Evolutionary conservation across 2,113 vertebrate species (phyloP).

Genomic region (Coptodon bakossiorum): DNA sequence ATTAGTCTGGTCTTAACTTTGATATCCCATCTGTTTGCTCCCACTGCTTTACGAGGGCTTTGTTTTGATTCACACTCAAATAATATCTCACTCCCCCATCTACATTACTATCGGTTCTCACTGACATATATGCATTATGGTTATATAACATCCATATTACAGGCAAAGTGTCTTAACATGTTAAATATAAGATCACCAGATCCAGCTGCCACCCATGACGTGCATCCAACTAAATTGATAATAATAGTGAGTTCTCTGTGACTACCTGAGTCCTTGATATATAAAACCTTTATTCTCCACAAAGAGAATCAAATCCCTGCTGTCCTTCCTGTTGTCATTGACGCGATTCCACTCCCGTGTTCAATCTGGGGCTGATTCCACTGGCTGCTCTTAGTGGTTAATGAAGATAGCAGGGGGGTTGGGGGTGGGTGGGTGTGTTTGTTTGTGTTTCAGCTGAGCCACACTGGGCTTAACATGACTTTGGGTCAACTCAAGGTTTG

Average conservation of each 20-base stretch:
- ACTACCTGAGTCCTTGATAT: neutral
- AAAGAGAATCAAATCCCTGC: slow-evolving; percentile 42
- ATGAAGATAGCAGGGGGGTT: slow-evolving; percentile 46
- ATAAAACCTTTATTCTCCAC: slow-evolving; percentile 32
- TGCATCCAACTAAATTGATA: neutral
- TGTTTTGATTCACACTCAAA: neutral
- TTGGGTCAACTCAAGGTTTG: slow-evolving; percentile 16
- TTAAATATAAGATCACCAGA: neutral
- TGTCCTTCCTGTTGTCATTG: slow-evolving; percentile 15
- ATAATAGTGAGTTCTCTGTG: slow-evolving; percentile 5
- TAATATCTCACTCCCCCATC: neutral
- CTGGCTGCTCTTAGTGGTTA: slow-evolving; percentile 47
- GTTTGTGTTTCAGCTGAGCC: slow-evolving; percentile 4
- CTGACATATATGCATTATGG: neutral
- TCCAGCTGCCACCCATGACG: neutral
- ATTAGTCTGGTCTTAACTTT: neutral
- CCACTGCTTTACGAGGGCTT: neutral
- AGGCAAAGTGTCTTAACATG: neutral
- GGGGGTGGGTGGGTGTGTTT: neutral
- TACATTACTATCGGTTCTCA: neutral
- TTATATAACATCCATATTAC: neutral
- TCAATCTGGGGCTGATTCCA: slow-evolving; percentile 51
- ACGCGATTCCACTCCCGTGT: neutral
- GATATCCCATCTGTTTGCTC: neutral
- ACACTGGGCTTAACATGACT: slow-evolving; percentile 47